Conservation (phyloP, 2,888 invertebrate genomes). For the Napeogenes inachia region DNA sequence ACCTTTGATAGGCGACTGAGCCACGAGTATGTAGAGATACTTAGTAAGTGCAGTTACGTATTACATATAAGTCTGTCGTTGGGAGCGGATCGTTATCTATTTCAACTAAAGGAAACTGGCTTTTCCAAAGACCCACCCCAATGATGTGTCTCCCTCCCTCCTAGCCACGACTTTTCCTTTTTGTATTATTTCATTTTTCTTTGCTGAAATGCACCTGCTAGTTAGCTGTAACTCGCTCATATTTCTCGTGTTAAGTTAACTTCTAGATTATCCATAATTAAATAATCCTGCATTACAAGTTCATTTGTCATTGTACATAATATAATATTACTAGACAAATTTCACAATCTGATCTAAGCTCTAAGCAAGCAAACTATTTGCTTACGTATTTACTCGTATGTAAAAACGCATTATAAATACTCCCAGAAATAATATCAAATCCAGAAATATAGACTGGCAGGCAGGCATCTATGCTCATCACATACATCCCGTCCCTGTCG, state of each 20-base stretch:
- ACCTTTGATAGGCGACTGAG: conserved; percentile 56
- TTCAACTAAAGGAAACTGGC: conserved; percentile 76
- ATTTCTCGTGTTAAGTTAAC: conserved; percentile 47
- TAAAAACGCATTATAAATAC: no score
- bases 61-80: conserved; percentile 60
- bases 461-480: no score
- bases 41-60: conserved; percentile 72
- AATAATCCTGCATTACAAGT: no score
- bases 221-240: conserved; percentile 67
- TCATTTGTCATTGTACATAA: no score
- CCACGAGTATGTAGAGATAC: conserved; percentile 62
- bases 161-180: conserved; percentile 63
- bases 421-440: no score
- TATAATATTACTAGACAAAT: no score
- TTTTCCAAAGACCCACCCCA: conserved; percentile 72
- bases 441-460: no score
- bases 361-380: no score
- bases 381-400: no score
- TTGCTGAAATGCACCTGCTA: conserved; percentile 72
- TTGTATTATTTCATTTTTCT: conserved; percentile 76
- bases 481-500: no score
- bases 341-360: no score
- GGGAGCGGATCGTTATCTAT: conserved; percentile 77
- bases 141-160: conserved; percentile 54
- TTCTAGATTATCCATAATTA: conserved; percentile 37